Base-by-base conservation (phyloP, 2,888 invertebrate genomes). In the Drosophila mimetica region DNA sequence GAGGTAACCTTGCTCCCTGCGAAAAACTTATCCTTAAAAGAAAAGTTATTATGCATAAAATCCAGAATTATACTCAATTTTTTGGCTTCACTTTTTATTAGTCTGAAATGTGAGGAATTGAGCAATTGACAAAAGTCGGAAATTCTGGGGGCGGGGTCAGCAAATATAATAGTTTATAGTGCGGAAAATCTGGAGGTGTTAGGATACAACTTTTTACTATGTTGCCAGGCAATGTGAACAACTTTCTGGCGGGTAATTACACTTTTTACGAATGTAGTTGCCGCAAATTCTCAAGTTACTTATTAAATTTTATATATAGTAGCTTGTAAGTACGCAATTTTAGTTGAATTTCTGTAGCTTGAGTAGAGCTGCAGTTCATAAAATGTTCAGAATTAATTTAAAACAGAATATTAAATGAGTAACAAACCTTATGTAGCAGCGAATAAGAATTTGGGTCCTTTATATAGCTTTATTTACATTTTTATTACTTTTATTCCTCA, bases 31-130 rank as follows among this genome's bases (percentile, higher is more conserved):
- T 69, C 46, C 58, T 65, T 48, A 60, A 59, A 59, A 48, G 34
- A 41, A 59, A 67, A 50, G 37, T 70, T 70, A 69, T 60, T 69
- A 70, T 61, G 70, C 61, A 70, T 70, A 60, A 61, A 70, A 61
- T 32, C 20, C 6, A 48, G 39, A 67, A 60, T 67, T 60, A 52
- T 59, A 37, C 9, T 6, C 16, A 20, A 20, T 36, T 59, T 34
- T 37, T 34, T 30, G 8, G 14, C 37, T 13, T n/a, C 25, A 6
- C n/a, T 28, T 48, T 47, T 36, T 36, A 51, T n/a, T 36, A 18
- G 25, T 20, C 16, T 16, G 34, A 42, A 59, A 50, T 22, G 28
- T 22, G 28, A 30, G 36, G 4, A 20, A n/a, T n/a, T n/a, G 7
- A 16, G 60, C 60, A 60, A 51, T 64, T 64, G 60, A 42, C 34